phyloP scores from a whole-genome alignment of 1,140 invertebrate species.

The Drosophila carrolli region DNA sequence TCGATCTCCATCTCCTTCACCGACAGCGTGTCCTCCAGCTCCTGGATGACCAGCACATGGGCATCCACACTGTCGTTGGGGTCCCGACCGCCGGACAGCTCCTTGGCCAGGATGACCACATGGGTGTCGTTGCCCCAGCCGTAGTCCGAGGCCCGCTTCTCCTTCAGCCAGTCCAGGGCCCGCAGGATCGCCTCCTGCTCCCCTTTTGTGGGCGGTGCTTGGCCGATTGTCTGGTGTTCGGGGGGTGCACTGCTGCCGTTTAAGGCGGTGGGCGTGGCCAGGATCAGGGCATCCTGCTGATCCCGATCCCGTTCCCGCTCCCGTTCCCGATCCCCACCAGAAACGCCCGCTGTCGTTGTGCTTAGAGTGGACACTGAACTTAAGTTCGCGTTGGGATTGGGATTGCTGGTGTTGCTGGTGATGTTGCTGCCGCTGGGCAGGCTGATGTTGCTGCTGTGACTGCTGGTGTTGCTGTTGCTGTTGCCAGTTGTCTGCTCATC shows the following conservation, averaged over 20 bases:
- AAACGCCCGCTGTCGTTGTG: conserved; percentile 1
- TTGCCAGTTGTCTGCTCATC: conserved; percentile 39
- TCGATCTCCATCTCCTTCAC: conserved; percentile 94
- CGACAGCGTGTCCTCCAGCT: conserved; percentile 90
- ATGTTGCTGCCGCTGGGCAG: not conserved
- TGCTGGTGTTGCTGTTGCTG: conserved; percentile 25
- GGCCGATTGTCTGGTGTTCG: conserved; percentile 72
- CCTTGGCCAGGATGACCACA: conserved; percentile 88
- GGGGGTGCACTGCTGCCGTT: conserved; percentile 19
- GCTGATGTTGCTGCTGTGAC: not conserved
- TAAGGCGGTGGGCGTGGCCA: conserved; percentile 17
- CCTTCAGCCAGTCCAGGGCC: conserved; percentile 88
- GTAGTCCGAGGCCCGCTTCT: conserved; percentile 89
- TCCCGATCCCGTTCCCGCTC: not conserved
- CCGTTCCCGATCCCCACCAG: not conserved
- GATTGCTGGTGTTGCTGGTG: conserved; percentile 8
- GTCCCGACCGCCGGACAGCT: conserved; percentile 84
- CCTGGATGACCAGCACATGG: conserved; percentile 79
- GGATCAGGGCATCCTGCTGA: conserved; percentile 13
- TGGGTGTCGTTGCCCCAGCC: conserved; percentile 92
- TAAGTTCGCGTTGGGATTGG: conserved; percentile 10
- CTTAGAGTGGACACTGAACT: not conserved
- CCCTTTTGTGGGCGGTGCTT: conserved; percentile 84
- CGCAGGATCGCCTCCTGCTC: conserved; percentile 87
- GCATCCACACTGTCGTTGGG: conserved; percentile 84